These are phyloP conservation scores for Argopecten irradians DNA, from an alignment of 1,140 invertebrate species.

Conservation along the genomic window DNA sequence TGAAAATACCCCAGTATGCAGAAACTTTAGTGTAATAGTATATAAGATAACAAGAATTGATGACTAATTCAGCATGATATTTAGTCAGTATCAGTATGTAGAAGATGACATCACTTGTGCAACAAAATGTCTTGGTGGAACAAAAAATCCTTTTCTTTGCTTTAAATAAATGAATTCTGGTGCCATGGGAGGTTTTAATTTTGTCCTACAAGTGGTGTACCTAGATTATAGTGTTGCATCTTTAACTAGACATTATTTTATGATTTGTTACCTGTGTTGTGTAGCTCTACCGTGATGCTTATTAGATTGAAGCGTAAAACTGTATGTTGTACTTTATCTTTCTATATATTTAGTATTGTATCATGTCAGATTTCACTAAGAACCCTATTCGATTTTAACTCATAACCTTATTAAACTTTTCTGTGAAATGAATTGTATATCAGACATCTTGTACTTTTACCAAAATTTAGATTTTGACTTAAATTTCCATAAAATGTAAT, in stretches of 20 bases:
- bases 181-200: not conserved
- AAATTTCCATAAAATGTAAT: not conserved
- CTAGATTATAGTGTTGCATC: not conserved
- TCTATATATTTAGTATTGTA: not conserved
- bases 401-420: too few relatives aligned
- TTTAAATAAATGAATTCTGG: not conserved
- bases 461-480: not conserved
- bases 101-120: not conserved
- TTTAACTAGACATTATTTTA: not conserved
- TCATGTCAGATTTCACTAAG: not conserved
- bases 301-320: not conserved
- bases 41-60: not conserved
- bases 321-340: not conserved
- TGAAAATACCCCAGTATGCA: not conserved
- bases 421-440: too few relatives aligned
- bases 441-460: too few relatives aligned
- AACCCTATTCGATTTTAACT: too few relatives aligned
- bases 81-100: not conserved
- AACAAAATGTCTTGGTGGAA: too few relatives aligned
- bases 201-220: not conserved
- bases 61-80: not conserved
- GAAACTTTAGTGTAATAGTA: not conserved
- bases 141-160: not conserved
- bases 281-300: not conserved
- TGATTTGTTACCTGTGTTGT: not conserved